A percentile compares a stretch with the other conserved stretches of the same genome.
Evolutionary conservation across 2,797 vertebrate genomes (phyloP).

Genomic region (Rhinogobio ventralis): DNA sequence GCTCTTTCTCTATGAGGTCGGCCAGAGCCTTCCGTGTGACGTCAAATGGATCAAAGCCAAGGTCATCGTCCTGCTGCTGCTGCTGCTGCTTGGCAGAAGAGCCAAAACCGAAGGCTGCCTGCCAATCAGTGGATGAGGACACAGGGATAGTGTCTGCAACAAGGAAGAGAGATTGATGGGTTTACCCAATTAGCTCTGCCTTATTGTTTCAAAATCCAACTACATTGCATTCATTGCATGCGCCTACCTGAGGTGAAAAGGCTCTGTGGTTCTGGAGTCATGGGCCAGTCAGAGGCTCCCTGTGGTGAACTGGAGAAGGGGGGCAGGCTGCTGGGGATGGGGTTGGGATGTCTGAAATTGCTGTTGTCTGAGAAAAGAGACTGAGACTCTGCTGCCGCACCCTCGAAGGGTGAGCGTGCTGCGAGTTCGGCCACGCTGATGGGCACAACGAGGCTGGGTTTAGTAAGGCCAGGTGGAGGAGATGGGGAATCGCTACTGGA

Average conservation of each 20-base stretch:
- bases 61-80: conserved; percentile 97
- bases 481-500: conserved; percentile 85
- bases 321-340: conserved; percentile 86
- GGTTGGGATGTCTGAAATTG: conserved; percentile 89
- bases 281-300: conserved; percentile 87
- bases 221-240: not conserved
- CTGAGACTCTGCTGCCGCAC: conserved; percentile 87
- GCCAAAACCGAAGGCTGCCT: conserved; percentile 98
- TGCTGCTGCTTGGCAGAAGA: conserved; percentile 90
- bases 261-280: conserved; percentile 88
- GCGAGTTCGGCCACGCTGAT: conserved; percentile 86
- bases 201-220: not conserved
- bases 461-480: conserved; percentile 86
- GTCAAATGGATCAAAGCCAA: conserved; percentile 98
- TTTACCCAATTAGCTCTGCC: not conserved
- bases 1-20: conserved; percentile 98
- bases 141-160: conserved; percentile 95
- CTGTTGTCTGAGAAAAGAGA: conserved; percentile 87
- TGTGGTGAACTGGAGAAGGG: conserved; percentile 85
- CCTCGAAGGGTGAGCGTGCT: conserved; percentile 87
- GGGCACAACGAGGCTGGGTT: conserved; percentile 83
- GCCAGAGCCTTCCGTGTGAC: conserved; percentile 98
- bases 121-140: conserved; percentile 98
- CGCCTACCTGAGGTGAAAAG: conserved; percentile 87
- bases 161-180: not conserved